Evolutionary conservation across 2,113 vertebrate genomes (phyloP).

Genomic region (Aythya baeri): DNA sequence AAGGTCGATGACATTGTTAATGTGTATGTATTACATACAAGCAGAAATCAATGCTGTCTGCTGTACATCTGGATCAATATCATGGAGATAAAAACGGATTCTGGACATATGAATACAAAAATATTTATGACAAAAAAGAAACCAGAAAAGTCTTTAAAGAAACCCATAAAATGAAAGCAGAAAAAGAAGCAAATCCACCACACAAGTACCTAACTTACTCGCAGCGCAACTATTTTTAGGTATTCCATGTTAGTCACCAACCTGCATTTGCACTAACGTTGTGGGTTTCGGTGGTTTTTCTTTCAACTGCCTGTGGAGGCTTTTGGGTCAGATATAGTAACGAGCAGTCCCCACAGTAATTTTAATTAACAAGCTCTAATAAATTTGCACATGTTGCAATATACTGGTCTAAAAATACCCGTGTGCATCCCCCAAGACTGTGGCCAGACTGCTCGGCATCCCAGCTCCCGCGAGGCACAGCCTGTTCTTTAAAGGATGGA

Average conservation of each 20-base stretch:
- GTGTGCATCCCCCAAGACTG: neutral
- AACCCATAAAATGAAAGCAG: neutral
- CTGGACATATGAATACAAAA: neutral
- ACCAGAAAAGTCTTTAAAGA: slow-evolving; percentile 43
- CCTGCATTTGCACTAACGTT: neutral
- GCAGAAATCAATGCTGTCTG: slow-evolving; percentile 37
- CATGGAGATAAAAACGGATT: slow-evolving; percentile 42
- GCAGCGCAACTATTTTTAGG: slow-evolving; percentile 31
- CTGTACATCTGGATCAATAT: slow-evolving; percentile 44
- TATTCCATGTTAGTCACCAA: slow-evolving; percentile 13
- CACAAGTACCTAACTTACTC: slow-evolving; percentile 18
- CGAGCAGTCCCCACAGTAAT: slow-evolving; percentile 17
- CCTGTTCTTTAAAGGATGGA: neutral
- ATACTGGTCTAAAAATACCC: slow-evolving; percentile 23
- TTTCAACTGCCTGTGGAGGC: slow-evolving; percentile 18
- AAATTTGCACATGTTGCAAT: slow-evolving; percentile 53
- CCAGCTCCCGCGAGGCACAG: neutral
- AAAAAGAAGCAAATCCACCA: neutral
- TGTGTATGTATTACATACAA: slow-evolving; percentile 5
- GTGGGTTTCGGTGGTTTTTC: slow-evolving; percentile 22
- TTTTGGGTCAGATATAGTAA: slow-evolving; percentile 49
- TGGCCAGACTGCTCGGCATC: neutral
- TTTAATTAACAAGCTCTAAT: slow-evolving; percentile 70
- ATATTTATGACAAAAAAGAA: neutral
- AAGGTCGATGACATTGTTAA: neutral